These are phyloP conservation scores for Nymphalis io DNA, from an alignment of 1,140 invertebrate genomes.

Conservation along the genomic window DNA sequence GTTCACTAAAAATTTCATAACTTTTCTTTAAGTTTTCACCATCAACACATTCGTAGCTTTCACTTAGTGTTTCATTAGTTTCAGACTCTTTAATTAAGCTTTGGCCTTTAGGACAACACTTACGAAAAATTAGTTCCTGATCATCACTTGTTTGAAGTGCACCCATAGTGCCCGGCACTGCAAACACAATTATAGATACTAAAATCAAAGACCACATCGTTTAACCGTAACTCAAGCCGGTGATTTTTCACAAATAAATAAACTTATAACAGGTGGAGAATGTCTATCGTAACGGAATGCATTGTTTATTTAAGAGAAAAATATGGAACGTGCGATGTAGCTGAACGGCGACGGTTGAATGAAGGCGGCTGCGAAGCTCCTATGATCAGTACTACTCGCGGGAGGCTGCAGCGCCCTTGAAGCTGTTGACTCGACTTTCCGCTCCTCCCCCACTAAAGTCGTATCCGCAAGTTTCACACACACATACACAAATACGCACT, in stretches of 20 bases:
- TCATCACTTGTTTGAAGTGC: conserved; percentile 31
- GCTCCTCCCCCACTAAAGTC: conserved; percentile 32
- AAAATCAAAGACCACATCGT: conserved; percentile 55
- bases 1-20: conserved; percentile 49
- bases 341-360: conserved; percentile 56
- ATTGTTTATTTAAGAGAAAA: conserved; percentile 58
- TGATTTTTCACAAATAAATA: conserved; percentile 40
- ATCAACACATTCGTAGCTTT: conserved; percentile 54
- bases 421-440: conserved; percentile 35
- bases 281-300: conserved; percentile 56
- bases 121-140: conserved; percentile 52
- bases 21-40: conserved; percentile 35
- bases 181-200: conserved; percentile 44
- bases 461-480: conserved; percentile 16
- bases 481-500: not conserved
- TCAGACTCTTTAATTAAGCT: conserved; percentile 57
- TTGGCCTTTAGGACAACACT: conserved; percentile 59
- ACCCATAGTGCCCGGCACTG: conserved; percentile 23
- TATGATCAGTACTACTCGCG: conserved; percentile 32
- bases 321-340: conserved; percentile 53
- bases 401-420: conserved; percentile 69
- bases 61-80: conserved; percentile 39
- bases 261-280: conserved; percentile 62
- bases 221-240: conserved; percentile 36
- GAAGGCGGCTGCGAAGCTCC: conserved; percentile 43